Conservation (phyloP, 2,797 vertebrate genomes). For the Sarcoramphus papa region DNA sequence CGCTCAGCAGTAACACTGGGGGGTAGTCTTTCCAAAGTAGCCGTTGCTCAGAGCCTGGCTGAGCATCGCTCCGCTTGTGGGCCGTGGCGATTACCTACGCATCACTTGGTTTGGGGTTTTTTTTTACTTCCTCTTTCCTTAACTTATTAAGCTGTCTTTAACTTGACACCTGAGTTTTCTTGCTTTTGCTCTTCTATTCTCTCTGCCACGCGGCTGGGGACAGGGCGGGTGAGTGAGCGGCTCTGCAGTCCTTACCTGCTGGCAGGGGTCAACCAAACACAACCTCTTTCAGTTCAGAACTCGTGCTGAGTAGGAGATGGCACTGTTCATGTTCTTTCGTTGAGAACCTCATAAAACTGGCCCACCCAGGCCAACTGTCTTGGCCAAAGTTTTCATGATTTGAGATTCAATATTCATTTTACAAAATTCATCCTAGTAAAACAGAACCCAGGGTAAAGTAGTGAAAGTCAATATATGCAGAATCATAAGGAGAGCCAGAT, state of each 20-base stretch:
- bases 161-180: fast-evolving
- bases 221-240: neutral
- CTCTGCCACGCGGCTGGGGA: too few relatives aligned
- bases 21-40: neutral
- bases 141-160: neutral
- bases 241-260: neutral
- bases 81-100: neutral
- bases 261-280: neutral
- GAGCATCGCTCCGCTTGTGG: neutral
- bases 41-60: neutral
- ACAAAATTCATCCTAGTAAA: neutral
- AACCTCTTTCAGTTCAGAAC: neutral
- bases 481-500: neutral
- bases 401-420: neutral
- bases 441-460: neutral
- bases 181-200: too few relatives aligned
- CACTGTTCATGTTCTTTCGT: neutral
- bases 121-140: neutral
- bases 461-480: neutral
- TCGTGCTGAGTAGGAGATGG: neutral
- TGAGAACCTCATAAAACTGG: neutral
- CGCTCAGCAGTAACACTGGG: neutral
- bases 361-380: fast-evolving
- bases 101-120: neutral
- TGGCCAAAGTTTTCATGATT: neutral